A percentile compares a stretch with the other conserved stretches of the same genome.
Evolutionary conservation across 2,888 invertebrate genomes (phyloP).

Genomic region (Mycalesis mineus): DNA sequence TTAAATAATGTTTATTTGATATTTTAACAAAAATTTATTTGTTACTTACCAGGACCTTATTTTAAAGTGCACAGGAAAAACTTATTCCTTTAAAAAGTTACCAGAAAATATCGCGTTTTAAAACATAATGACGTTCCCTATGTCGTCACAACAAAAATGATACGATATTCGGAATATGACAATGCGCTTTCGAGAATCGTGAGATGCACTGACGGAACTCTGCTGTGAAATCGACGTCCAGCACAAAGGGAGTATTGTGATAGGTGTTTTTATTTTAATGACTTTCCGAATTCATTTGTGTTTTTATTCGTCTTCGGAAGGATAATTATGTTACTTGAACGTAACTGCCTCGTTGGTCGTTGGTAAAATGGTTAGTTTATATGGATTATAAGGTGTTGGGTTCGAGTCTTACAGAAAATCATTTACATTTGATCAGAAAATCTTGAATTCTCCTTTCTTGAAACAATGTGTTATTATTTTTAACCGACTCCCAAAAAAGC

Average conservation of each 20-base stretch:
- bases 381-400: too few species aligned
- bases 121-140: constrained; percentile 28
- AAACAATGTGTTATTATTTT: too few species aligned
- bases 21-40: too few species aligned
- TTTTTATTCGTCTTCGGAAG: background rate
- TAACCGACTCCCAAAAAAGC: too few species aligned
- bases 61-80: background rate
- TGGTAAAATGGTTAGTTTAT: background rate
- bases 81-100: background rate
- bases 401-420: too few species aligned
- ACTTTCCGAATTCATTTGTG: background rate
- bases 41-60: too few species aligned
- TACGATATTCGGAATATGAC: constrained; percentile 58
- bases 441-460: too few species aligned
- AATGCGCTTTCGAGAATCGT: constrained; percentile 55
- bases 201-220: constrained; percentile 47
- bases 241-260: constrained; percentile 19
- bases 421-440: too few species aligned
- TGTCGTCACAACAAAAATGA: constrained; percentile 35
- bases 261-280: constrained; percentile 12
- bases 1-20: too few species aligned
- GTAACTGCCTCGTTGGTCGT: background rate
- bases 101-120: constrained; percentile 8
- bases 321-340: background rate
- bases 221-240: constrained; percentile 47